Evolutionary conservation across 2,888 invertebrate species (phyloP).

Genomic region (Anorthoa munda): DNA sequence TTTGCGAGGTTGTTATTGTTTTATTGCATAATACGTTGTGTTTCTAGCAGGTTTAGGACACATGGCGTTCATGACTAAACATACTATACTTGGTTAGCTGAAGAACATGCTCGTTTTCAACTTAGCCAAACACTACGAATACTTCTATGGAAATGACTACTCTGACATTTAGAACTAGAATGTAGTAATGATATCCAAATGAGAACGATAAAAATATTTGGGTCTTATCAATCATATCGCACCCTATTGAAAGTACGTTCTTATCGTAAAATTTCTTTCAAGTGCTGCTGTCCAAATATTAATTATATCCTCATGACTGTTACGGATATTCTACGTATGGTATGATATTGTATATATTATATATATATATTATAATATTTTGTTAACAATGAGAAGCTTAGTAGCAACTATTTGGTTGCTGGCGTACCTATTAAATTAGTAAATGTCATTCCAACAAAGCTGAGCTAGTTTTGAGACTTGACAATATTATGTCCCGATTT

Average conservation of each 20-base stretch:
- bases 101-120: neutral
- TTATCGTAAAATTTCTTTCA: neutral
- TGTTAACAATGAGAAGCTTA: no score
- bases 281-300: neutral
- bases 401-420: neutral
- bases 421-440: neutral
- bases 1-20: conserved; percentile 10
- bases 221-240: neutral
- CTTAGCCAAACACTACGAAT: neutral
- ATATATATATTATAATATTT: no score
- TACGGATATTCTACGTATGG: neutral
- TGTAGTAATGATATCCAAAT: neutral
- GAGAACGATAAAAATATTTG: neutral
- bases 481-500: neutral
- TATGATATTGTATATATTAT: neutral
- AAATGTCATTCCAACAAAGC: no score
- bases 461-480: neutral
- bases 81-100: no score
- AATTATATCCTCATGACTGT: neutral
- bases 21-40: neutral
- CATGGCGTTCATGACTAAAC: neutral
- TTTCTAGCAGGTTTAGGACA: neutral
- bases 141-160: neutral
- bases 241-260: neutral
- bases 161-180: neutral